Conservation (phyloP, 1,140 invertebrate species). For the Drosophila lowei region DNA sequence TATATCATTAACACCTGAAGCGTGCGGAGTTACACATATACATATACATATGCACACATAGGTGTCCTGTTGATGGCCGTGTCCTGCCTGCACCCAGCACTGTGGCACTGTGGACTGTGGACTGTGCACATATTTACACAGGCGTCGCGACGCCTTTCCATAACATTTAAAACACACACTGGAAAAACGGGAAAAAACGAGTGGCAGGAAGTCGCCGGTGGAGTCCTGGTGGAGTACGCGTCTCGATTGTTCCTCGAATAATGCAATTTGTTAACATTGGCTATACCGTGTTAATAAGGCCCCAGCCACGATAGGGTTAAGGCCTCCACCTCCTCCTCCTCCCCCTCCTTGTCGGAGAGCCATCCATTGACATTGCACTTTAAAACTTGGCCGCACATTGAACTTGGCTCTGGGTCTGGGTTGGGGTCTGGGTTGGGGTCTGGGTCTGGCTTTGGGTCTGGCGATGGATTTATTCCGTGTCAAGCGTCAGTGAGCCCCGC, state of each 20-base stretch:
- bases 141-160: not conserved
- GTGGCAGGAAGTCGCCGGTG: not conserved
- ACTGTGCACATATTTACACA: constrained; percentile 42
- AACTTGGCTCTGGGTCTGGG: constrained; percentile 21
- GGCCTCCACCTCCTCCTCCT: constrained; percentile 5
- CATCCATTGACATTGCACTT: constrained; percentile 19
- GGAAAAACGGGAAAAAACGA: not conserved
- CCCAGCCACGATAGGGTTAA: constrained; percentile 29
- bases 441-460: not conserved
- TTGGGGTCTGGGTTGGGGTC: too few relatives aligned
- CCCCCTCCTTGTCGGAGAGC: not conserved
- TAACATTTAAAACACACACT: not conserved
- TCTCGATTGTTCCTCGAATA: constrained; percentile 68
- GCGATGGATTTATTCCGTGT: constrained; percentile 18
- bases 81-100: constrained; percentile 26
- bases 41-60: not conserved
- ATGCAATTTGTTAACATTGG: constrained; percentile 81
- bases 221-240: not conserved
- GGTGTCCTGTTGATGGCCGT: constrained; percentile 11
- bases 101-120: constrained; percentile 2
- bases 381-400: constrained; percentile 29
- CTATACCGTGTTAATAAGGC: constrained; percentile 71
- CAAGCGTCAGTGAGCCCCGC: constrained; percentile 5
- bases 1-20: constrained; percentile 78
- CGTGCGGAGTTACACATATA: constrained; percentile 41